Evolutionary conservation across 30 jellyfish, hydroid and myxozoan genomes (phyloP).

Genomic region (Aurelia coerulea): DNA sequence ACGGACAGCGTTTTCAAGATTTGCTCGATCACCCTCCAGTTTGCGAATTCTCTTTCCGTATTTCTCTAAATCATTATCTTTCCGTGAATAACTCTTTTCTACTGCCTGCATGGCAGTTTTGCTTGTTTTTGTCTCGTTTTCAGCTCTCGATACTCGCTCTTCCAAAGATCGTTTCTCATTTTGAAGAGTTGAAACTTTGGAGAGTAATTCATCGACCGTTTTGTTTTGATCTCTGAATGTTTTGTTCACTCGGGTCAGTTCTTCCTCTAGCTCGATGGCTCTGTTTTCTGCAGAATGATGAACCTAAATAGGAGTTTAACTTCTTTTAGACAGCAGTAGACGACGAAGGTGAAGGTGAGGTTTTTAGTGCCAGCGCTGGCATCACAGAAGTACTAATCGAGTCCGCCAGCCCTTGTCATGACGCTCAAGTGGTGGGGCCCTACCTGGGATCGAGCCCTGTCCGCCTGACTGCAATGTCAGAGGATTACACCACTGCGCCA

Average conservation of each 20-base stretch:
- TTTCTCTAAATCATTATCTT: conserved; percentile 60
- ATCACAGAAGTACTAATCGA: too few species aligned
- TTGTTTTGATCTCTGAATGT: conserved; percentile 75
- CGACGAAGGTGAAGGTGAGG: too few species aligned
- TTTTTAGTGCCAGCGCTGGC: too few species aligned
- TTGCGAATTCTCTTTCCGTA: conserved; percentile 46
- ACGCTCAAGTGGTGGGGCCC: too few species aligned
- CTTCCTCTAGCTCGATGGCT: conserved; percentile 65
- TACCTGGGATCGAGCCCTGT: too few species aligned
- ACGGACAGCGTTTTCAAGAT: conserved; percentile 13
- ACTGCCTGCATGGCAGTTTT: conserved; percentile 55
- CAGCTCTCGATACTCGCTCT: conserved; percentile 67
- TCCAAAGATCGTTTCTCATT: conserved; percentile 71
- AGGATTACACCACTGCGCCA: too few species aligned
- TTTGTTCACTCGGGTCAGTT: conserved; percentile 45
- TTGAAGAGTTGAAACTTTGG: conserved; percentile 70
- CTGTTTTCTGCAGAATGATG: conserved; percentile 65
- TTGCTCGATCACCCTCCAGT: conserved; percentile 40
- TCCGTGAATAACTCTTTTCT: conserved; percentile 56
- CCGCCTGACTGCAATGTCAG: too few species aligned
- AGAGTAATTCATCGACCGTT: conserved; percentile 77
- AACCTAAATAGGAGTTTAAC: neutral
- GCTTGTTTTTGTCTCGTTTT: conserved; percentile 65
- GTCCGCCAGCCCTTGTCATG: too few species aligned
- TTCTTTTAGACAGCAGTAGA: too few species aligned